Evolutionary conservation across 1,140 invertebrate genomes (phyloP), one percentile per base, ranked within the genome.

Genomic region (Daktulosphaira vitifoliae): DNA sequence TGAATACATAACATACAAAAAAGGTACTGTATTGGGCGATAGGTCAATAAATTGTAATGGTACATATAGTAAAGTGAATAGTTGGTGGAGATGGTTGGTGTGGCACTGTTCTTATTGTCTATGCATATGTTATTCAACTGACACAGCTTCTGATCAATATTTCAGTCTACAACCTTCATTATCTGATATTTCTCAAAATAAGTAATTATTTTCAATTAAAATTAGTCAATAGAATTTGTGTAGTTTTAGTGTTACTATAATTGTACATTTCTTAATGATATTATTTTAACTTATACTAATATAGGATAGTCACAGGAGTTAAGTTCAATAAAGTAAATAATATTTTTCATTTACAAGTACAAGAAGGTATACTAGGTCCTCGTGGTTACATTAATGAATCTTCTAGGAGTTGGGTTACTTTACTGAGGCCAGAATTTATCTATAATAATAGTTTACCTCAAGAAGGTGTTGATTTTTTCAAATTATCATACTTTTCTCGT

Each of bases 81-180:
- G 87, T 67, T 92, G 89, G 88, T 92, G 89, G 88, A 78, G 85
- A 29, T 79, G 82, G 79, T 71, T 88, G 1, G 84, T 91, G 67
- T 88, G 84, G 81, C 90, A 92, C 73, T 92, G 90, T 75, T 89
- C 87, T 22, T 92, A 92, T 73, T 93, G 90, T 73, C 82, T 92
- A 71, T 93, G 90, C 71, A 78, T 87, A 23, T 93, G 90, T 73
- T 89, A 92, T 72, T 88, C 50, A 23, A 77, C 81, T 66, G 81
- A 81, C 23, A 65, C 77, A 0, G 78, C 76, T 59, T 87, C 87
- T 3, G 85, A 92, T 72, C 81, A 90, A 68, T 89, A 85, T 74
- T 84, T 92, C 74, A 92, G 87, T 74, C 76, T 92, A 65, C 75
- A 80, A 62, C 78, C 83, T 46, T 79, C 80, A 1, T 71, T 78